Conservation (phyloP, 2,113 vertebrate species). For the Albula goreensis region DNA sequence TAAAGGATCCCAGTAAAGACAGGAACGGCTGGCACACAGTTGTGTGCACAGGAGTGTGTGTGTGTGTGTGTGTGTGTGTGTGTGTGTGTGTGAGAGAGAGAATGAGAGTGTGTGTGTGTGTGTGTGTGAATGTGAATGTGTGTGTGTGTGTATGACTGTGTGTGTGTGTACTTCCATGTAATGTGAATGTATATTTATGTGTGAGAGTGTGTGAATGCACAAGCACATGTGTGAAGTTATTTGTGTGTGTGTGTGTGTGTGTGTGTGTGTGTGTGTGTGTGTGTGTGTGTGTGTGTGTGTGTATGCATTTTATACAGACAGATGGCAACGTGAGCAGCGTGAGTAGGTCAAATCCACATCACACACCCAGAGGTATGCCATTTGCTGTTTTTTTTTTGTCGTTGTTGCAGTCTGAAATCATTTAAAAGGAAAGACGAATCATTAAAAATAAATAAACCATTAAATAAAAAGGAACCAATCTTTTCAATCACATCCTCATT, state of each 20-base stretch:
- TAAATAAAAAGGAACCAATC: conserved; percentile 9
- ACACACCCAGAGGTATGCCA: conserved; percentile 13
- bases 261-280: no score
- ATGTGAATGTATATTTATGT: no score
- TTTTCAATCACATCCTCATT: conserved; percentile 17
- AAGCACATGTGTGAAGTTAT: no score
- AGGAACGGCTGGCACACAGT: conserved; percentile 30
- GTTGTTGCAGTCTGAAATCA: conserved; percentile 16
- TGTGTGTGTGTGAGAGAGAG: no score
- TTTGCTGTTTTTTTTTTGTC: not conserved
- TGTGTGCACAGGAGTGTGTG: not conserved
- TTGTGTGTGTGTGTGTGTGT: no score
- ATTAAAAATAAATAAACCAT: conserved; percentile 21
- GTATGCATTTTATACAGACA: conserved; percentile 41
- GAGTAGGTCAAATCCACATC: conserved; percentile 32
- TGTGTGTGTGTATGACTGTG: no score
- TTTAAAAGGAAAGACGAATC: conserved; percentile 25
- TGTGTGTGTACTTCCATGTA: no score
- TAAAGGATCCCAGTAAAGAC: conserved; percentile 47
- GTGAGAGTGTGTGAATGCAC: no score
- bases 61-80: no score
- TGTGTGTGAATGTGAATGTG: no score
- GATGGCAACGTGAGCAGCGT: conserved; percentile 43
- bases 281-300: no score
- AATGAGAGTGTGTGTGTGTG: no score